Evolutionary conservation across 2,797 vertebrate genomes (phyloP), one percentile per base, ranked within the genome.

Genomic region (Glossophaga mutica): DNA sequence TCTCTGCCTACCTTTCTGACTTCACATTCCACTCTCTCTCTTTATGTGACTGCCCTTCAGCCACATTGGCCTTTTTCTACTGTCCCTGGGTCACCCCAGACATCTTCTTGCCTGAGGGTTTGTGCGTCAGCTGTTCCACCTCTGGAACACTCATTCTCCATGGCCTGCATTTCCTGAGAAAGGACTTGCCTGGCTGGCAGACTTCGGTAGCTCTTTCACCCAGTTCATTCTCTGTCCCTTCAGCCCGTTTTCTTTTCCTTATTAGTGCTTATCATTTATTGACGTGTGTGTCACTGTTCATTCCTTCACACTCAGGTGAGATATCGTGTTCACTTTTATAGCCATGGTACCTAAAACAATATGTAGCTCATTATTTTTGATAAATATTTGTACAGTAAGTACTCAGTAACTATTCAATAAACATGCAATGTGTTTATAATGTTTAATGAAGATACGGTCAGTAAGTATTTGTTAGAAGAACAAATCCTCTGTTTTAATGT

Each of bases 401-500:
- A 52, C 76, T 94, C 26, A 74, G 46, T 83, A 87, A 92, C 21
- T 89, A 16, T 78, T 81, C 26, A 94, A 0, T 82, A 92, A 84
- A 62, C 39, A 16, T 76, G n/a, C 18, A 90, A 0, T 67, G 90
- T 86, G 32, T 94, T 92, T 68, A 68, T 81, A 81, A 81, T 76
- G 73, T 65, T 70, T 89, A 84, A 91, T 91, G 42, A 71, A 73
- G 57, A 68, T 37, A 34, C 48, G 4, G 42, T 18, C 7, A 73
- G 39, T 59, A 81, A 84, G 68, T 94, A 88, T 73, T 96, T 95
- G 48, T 90, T 92, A 95, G 91, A 57, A 83, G 67, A 92, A 10
- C 67, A 89, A 46, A 37, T 90, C 71, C 6, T 90, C 9, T 71
- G 21, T 85, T 95, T 94, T 88, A 78, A 92, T 9, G 5, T 77